Base-by-base conservation (phyloP, 2,888 invertebrate species). In the Phasia obesa region DNA sequence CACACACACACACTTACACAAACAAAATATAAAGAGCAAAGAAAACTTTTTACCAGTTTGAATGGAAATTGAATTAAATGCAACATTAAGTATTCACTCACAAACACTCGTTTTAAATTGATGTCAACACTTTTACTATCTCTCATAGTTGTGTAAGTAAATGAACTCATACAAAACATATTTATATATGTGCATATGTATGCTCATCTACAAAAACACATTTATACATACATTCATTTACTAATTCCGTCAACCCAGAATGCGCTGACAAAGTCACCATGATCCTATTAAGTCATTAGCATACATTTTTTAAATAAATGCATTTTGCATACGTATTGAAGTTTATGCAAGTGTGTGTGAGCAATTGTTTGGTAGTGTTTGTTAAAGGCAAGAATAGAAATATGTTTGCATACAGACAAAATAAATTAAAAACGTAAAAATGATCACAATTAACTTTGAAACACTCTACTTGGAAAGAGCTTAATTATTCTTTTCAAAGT, bases 261-360 rank as follows among this genome's bases (percentile, higher is more conserved):
- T 62, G 42, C 60, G 76, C 65, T 84, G 79, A 81, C 81, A 69
- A 73, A 77, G 78, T 79, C 67, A 81, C 78, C 81, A 83, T 74
- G 51, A 84, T 84, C 88, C 88, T 88, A 88, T 88, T 88, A 88
- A 88, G 88, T 88, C 88, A 88, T 88, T 88, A 88, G 88, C 84
- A 81, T 84, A 73, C 62, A 76, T 85, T 64, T 80, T 80, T 73
- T 60, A 70, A 44, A 31, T 44, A 4, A 13, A 9, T 73, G 42
- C 11, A 27, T 57, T 19, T 23, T 13, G 27, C 49, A 59, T 25
- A 51, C 21, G 27, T 42, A 51, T 67, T 55, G n/a, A 47, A 76
- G 42, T 76, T 60, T 53, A 60, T 47, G 38, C 27, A 55, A 51
- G 31, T 73, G 73, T 67, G 42, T 49, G 42, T 9, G 0, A 27